Evolutionary conservation across 2,888 invertebrate genomes (phyloP).

Genomic region (Parapristionchus giblindavisi): DNA sequence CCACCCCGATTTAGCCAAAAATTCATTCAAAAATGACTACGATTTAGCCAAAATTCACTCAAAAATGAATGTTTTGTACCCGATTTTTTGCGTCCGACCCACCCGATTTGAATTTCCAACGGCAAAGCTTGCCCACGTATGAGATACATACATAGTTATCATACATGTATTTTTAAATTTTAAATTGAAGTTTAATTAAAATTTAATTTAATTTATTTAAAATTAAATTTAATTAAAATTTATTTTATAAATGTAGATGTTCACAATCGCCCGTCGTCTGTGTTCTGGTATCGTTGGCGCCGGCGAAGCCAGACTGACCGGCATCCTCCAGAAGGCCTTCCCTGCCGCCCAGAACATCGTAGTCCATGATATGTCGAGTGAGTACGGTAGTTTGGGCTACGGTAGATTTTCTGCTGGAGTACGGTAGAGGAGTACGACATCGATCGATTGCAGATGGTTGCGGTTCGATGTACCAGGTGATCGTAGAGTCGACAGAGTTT

Average conservation of each 20-base stretch:
- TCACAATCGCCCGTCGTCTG: constrained; percentile 23
- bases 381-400: constrained; percentile 16
- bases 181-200: too few species aligned
- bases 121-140: too few species aligned
- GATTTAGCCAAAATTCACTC: too few species aligned
- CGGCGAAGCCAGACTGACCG: constrained; percentile 47
- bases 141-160: too few species aligned
- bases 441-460: constrained; percentile 70
- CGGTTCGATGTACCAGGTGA: constrained; percentile 72
- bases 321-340: constrained; percentile 66
- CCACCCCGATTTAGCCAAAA: too few species aligned
- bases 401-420: not conserved
- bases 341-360: constrained; percentile 67
- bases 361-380: constrained; percentile 71
- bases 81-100: too few species aligned
- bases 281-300: constrained; percentile 18
- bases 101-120: too few species aligned
- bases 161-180: too few species aligned
- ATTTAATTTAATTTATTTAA: too few species aligned
- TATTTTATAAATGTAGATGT: constrained; percentile 11
- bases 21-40: too few species aligned
- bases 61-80: too few species aligned
- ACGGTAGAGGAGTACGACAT: not conserved
- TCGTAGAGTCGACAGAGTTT: constrained; percentile 71
- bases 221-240: too few species aligned